phyloP scores from a whole-genome alignment of 1,140 invertebrate species.

The Scylla paramamosain region DNA sequence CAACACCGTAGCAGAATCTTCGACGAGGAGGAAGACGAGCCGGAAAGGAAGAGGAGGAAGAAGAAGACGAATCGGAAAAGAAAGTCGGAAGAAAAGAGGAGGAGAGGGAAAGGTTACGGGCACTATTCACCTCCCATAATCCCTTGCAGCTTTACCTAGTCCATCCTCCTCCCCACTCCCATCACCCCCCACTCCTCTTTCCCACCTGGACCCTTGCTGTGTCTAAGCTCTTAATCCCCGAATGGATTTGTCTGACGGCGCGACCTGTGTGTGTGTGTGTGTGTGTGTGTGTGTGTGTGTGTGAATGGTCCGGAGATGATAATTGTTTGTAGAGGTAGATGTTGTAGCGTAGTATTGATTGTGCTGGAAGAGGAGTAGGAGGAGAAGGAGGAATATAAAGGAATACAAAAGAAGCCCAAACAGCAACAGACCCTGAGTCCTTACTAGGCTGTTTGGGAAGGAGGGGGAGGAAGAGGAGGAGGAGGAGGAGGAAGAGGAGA shows the following conservation, averaged over 20 bases:
- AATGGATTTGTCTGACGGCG: too few species aligned
- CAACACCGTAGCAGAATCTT: not conserved
- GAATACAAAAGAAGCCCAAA: too few species aligned
- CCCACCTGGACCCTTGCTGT: not conserved
- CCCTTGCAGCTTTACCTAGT: not conserved
- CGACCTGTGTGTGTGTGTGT: constrained; percentile 13
- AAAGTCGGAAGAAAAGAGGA: not conserved
- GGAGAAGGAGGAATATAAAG: too few species aligned
- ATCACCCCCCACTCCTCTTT: not conserved
- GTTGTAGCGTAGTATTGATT: too few species aligned
- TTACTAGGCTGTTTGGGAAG: too few species aligned
- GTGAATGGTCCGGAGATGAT: not conserved
- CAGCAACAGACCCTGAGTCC: too few species aligned
- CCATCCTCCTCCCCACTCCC: not conserved
- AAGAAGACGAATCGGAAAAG: not conserved
- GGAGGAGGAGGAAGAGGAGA: too few species aligned
- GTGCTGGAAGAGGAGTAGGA: too few species aligned
- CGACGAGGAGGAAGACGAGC: not conserved
- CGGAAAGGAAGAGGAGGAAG: not conserved
- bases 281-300: constrained; percentile 12
- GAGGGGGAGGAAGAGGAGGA: too few species aligned
- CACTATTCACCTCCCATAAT: not conserved
- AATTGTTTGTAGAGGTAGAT: too few species aligned
- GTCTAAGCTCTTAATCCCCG: not conserved
- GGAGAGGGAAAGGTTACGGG: not conserved